These are phyloP conservation scores for Pocillopora damicornis DNA, from an alignment of 64 coral and sea anemone species.

Conservation along the genomic window DNA sequence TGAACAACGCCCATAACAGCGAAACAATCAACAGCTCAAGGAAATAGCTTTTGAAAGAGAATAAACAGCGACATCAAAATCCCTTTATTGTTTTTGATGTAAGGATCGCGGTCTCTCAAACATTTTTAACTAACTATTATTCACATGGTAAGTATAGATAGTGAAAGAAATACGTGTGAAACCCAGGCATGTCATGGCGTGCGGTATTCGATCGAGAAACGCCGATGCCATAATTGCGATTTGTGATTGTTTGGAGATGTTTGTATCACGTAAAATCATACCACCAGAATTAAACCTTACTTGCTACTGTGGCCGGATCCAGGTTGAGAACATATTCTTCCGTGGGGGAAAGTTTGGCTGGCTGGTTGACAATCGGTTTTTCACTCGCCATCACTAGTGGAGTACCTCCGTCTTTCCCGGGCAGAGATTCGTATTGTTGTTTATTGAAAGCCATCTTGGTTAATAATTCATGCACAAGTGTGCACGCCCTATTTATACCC, in stretches of 20 bases:
- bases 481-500: neutral
- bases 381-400: conserved; percentile 1
- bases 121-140: no score
- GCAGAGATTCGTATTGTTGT: conserved; percentile 53
- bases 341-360: conserved; percentile 18
- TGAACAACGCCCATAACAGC: no score
- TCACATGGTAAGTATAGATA: no score
- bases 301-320: conserved; percentile 34
- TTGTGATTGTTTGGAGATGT: neutral
- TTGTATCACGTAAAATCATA: neutral
- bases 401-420: conserved; percentile 25
- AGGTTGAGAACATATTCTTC: conserved; percentile 68
- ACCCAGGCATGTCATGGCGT: no score
- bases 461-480: conserved; percentile 36
- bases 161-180: no score
- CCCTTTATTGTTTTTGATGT: no score
- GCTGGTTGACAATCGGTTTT: conserved; percentile 27
- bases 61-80: no score
- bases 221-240: no score
- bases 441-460: conserved; percentile 25
- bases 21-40: no score
- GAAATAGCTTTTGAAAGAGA: no score
- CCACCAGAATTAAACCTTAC: neutral
- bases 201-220: no score
- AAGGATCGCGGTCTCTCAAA: no score